These are phyloP conservation scores for Neria commutata DNA, from an alignment of 2,888 invertebrate genomes.

Conservation along the genomic window DNA sequence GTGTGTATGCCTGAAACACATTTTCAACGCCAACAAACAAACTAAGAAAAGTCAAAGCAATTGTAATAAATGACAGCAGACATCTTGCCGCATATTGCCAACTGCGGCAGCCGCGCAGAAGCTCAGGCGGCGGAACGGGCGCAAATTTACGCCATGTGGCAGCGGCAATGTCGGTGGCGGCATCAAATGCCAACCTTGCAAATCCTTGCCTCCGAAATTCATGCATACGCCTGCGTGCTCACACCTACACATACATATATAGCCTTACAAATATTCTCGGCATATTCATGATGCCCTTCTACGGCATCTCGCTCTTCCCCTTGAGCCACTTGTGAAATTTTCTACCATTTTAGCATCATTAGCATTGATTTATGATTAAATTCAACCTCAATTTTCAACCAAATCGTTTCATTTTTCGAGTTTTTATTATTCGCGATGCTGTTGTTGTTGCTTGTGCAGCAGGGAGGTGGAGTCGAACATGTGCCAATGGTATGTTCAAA, in stretches of 20 bases:
- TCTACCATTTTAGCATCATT: conserved; percentile 59
- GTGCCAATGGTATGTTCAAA: no score
- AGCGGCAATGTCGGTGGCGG: not conserved
- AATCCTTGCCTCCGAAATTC: not conserved
- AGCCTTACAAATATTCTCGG: no score
- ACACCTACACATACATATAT: no score
- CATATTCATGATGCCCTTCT: not conserved
- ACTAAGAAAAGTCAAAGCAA: conserved; percentile 57
- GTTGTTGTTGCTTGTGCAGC: conserved; percentile 4
- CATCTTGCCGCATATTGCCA: conserved; percentile 42
- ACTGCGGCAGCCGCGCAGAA: not conserved
- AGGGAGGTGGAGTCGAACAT: conserved; percentile 2
- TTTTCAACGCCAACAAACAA: conserved; percentile 38
- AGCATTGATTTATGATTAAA: conserved; percentile 61
- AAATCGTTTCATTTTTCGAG: conserved; percentile 46
- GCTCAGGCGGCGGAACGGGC: conserved; percentile 5
- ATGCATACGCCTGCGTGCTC: no score
- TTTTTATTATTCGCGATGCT: not conserved
- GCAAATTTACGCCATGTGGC: not conserved
- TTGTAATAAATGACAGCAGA: conserved; percentile 61
- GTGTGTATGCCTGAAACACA: no score
- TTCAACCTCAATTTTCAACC: conserved; percentile 59
- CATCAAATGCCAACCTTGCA: conserved; percentile 28
- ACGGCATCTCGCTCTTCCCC: not conserved
- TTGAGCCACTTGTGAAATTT: conserved; percentile 41